These are phyloP conservation scores for Ferrisia virgata DNA, from an alignment of 2,888 invertebrate genomes.

Conservation along the genomic window DNA sequence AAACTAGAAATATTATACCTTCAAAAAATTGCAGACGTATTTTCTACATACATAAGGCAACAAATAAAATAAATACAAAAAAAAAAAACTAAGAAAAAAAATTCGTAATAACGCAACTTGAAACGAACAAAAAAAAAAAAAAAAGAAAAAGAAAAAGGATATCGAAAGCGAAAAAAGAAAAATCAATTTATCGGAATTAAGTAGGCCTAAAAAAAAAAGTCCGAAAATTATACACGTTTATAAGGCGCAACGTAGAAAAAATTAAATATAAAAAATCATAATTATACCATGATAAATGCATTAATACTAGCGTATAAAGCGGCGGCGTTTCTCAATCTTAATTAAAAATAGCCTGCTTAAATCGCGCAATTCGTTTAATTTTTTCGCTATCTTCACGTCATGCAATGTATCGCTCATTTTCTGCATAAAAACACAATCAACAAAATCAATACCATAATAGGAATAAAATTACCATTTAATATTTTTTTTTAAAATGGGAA, in stretches of 20 bases:
- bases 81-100: neutral
- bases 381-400: slow-evolving; percentile 24
- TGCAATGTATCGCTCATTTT: slow-evolving; percentile 20
- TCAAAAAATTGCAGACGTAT: slow-evolving; percentile 26
- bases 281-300: slow-evolving; percentile 29
- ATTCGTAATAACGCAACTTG: neutral
- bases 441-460: neutral
- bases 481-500: neutral
- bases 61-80: slow-evolving; percentile 25
- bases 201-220: slow-evolving; percentile 44
- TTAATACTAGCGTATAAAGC: slow-evolving; percentile 33
- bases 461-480: neutral
- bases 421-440: slow-evolving; percentile 14
- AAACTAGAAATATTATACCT: slow-evolving; percentile 39
- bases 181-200: slow-evolving; percentile 41
- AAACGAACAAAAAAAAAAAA: neutral
- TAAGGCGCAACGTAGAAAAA: slow-evolving; percentile 25
- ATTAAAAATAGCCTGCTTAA: slow-evolving; percentile 28
- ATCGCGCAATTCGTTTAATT: slow-evolving; percentile 16
- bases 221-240: neutral
- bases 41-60: slow-evolving; percentile 16
- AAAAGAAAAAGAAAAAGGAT: slow-evolving; percentile 31
- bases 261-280: slow-evolving; percentile 21
- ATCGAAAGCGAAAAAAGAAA: slow-evolving; percentile 37
- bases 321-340: slow-evolving; percentile 12